Percentiles rank a stretch among this genome's conserved stretches.
phyloP scores from a whole-genome alignment of 53 echinoderm and acorn worm genomes.

The Crossaster papposus region DNA sequence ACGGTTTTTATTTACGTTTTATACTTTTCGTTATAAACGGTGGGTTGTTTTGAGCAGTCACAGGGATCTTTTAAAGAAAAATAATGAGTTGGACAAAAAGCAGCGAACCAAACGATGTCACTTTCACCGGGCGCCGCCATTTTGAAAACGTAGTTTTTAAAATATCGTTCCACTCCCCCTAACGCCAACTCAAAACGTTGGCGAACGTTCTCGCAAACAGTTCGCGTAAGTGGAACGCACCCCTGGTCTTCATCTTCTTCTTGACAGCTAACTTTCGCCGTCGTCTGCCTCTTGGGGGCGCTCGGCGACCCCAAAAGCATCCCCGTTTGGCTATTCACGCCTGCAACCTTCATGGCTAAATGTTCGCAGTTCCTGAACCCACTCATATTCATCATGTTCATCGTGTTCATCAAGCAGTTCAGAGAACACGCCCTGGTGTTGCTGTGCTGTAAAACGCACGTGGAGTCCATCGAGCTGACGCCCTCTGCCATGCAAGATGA shows the following conservation, averaged over 20 bases:
- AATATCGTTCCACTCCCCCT: no score
- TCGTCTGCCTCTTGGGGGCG: slow-evolving; percentile 78
- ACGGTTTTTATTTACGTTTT: no score
- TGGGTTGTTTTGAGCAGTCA: no score
- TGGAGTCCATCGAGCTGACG: slow-evolving; percentile 31
- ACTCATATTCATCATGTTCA: slow-evolving; percentile 70
- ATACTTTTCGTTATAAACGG: no score
- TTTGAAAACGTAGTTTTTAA: no score
- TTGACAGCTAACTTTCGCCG: slow-evolving; percentile 73
- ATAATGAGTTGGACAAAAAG: no score
- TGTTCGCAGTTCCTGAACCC: slow-evolving; percentile 73
- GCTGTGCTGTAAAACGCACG: slow-evolving; percentile 63
- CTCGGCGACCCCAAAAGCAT: slow-evolving; percentile 65
- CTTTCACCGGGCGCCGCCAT: no score
- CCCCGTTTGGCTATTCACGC: slow-evolving; percentile 56
- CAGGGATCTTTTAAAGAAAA: no score
- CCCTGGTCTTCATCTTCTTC: slow-evolving; percentile 68
- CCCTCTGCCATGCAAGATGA: slow-evolving; percentile 1
- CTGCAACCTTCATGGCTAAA: slow-evolving; percentile 72
- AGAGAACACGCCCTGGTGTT: slow-evolving; percentile 59
- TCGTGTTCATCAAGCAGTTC: slow-evolving; percentile 73
- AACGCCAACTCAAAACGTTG: no score
- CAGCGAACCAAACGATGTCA: no score
- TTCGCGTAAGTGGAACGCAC: slow-evolving; percentile 65
- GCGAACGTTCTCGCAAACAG: no score